These are phyloP conservation scores for Leucoptera coffeella DNA, from an alignment of 2,888 invertebrate genomes.

Conservation along the genomic window DNA sequence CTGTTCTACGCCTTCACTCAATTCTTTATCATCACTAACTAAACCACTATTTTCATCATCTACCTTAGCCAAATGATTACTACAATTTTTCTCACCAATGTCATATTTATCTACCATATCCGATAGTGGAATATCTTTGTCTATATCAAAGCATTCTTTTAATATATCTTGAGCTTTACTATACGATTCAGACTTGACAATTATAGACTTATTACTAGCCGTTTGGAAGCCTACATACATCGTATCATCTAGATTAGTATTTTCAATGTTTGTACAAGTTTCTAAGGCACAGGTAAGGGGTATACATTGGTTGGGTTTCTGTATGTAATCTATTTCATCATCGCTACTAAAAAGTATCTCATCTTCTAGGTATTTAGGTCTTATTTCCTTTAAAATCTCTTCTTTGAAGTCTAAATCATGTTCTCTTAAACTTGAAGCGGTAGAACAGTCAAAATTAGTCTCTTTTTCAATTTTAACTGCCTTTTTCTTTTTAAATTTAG, in stretches of 20 bases:
- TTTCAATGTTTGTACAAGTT: conserved; percentile 16
- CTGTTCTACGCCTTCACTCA: too few relatives aligned
- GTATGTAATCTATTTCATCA: conserved; percentile 20
- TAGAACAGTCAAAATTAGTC: background rate
- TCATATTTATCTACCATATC: conserved; percentile 14
- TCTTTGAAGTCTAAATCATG: background rate
- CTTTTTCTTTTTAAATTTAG: background rate
- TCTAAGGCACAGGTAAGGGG: conserved; percentile 29
- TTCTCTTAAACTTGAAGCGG: conserved; percentile 1
- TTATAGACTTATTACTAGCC: conserved; percentile 32
- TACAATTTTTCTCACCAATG: background rate
- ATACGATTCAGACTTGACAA: conserved; percentile 22
- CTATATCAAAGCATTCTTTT: conserved; percentile 10
- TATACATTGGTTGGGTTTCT: conserved; percentile 15
- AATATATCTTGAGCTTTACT: conserved; percentile 23
- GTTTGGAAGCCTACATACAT: conserved; percentile 40
- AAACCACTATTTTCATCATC: too few relatives aligned
- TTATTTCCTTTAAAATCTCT: conserved; percentile 5
- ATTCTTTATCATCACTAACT: too few relatives aligned
- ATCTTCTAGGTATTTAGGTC: conserved; percentile 15
- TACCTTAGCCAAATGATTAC: too few relatives aligned
- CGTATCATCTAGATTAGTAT: conserved; percentile 19
- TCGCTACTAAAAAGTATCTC: conserved; percentile 37
- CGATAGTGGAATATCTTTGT: conserved; percentile 8
- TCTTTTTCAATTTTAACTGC: background rate